Evolutionary conservation across 2,888 invertebrate genomes (phyloP).

Genomic region (Cheilosia vernalis): DNA sequence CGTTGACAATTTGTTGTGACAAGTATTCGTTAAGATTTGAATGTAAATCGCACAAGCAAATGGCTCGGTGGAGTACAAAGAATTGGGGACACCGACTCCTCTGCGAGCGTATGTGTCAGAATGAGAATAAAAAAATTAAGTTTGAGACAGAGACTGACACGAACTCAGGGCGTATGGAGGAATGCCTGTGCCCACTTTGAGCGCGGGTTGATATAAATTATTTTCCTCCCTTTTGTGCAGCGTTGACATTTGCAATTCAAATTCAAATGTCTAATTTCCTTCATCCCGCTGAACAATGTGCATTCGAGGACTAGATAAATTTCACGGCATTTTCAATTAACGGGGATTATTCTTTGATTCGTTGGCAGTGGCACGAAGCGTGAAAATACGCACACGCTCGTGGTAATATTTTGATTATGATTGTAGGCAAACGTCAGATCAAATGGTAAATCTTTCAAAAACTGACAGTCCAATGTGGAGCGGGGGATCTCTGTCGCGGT

Average conservation of each 20-base stretch:
- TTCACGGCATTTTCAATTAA: constrained; percentile 72
- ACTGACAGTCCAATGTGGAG: constrained; percentile 2
- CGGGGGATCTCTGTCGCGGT: constrained; percentile 38
- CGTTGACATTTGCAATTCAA: constrained; percentile 72
- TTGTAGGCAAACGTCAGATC: constrained; percentile 39
- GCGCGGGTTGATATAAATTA: constrained; percentile 44
- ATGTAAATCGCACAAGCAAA: constrained; percentile 54
- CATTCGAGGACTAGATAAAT: constrained; percentile 60
- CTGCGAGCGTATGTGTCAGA: not conserved
- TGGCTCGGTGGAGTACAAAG: constrained; percentile 30
- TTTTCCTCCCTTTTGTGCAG: constrained; percentile 44
- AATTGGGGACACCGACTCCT: constrained; percentile 43
- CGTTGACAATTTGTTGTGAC: constrained; percentile 66
- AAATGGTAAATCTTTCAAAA: constrained; percentile 34
- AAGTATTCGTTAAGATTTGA: constrained; percentile 56
- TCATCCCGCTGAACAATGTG: constrained; percentile 28
- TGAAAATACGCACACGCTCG: constrained; percentile 68
- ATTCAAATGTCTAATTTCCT: constrained; percentile 47
- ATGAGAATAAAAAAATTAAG: not conserved
- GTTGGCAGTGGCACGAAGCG: constrained; percentile 66
- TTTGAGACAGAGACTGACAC: constrained; percentile 20
- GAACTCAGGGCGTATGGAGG: not conserved
- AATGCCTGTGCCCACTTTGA: constrained; percentile 19
- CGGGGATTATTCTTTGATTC: constrained; percentile 65
- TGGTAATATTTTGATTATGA: constrained; percentile 65